phyloP scores from a whole-genome alignment of 1,140 invertebrate genomes.

The Pemphigus obesinymphae region DNA sequence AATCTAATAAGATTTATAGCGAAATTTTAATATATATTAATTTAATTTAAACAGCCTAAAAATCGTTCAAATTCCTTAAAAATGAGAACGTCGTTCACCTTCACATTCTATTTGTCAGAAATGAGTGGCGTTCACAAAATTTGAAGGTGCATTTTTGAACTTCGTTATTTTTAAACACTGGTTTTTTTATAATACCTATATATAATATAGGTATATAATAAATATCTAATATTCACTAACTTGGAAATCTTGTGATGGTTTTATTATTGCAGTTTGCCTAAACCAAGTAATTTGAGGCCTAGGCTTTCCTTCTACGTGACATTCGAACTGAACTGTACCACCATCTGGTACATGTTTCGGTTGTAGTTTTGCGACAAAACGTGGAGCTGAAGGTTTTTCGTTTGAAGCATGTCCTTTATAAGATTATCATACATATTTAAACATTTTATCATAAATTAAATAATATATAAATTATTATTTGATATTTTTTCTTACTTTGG shows the following conservation, averaged over 20 bases:
- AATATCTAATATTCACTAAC: conserved; percentile 46
- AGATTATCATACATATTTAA: conserved; percentile 45
- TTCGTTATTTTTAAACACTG: too few relatives aligned
- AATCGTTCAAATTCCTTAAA: too few relatives aligned
- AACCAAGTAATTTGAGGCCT: conserved; percentile 92
- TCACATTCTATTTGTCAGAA: too few relatives aligned
- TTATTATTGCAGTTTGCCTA: conserved; percentile 84
- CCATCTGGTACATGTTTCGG: conserved; percentile 79
- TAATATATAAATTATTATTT: too few relatives aligned
- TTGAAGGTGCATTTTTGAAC: too few relatives aligned
- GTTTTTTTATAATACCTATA: too few relatives aligned
- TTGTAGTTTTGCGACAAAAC: conserved; percentile 79
- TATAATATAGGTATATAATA: not conserved
- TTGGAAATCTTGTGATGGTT: conserved; percentile 79
- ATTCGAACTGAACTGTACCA: conserved; percentile 82
- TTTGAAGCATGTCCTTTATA: conserved; percentile 68
- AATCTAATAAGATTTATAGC: too few relatives aligned
- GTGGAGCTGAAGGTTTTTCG: conserved; percentile 72
- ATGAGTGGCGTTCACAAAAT: too few relatives aligned
- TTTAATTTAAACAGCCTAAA: too few relatives aligned
- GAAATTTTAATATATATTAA: too few relatives aligned
- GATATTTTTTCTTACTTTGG: conserved; percentile 75
- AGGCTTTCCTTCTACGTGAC: conserved; percentile 82
- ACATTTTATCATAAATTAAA: not conserved
- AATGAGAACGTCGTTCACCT: too few relatives aligned